phyloP scores from a whole-genome alignment of 2,888 invertebrate species.

The Steinernema scapterisci region DNA sequence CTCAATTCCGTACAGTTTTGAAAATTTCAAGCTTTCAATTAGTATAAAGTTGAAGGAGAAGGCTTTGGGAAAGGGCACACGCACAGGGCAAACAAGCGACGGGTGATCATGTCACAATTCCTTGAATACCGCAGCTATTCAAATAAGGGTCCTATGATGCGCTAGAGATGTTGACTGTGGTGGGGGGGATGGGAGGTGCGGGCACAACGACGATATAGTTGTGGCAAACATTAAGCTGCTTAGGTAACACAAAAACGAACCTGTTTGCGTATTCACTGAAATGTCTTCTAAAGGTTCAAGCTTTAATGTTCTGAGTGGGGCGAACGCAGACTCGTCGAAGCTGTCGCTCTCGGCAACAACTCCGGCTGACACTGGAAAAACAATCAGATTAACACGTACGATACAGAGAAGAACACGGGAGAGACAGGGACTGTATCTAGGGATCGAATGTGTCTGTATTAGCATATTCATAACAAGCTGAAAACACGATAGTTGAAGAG shows the following conservation, averaged over 20 bases:
- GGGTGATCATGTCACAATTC: too few species aligned
- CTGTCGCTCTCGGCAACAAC: slow-evolving; percentile 9
- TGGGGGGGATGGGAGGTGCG: too few species aligned
- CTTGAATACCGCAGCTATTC: too few species aligned
- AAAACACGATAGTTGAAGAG: background rate
- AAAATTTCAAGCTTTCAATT: too few species aligned
- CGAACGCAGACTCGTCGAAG: background rate
- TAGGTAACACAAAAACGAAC: background rate
- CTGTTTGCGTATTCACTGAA: background rate
- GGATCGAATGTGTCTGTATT: background rate
- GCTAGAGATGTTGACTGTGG: too few species aligned
- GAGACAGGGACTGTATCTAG: background rate
- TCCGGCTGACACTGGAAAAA: slow-evolving; percentile 19
- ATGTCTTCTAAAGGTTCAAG: background rate
- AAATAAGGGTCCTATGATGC: too few species aligned
- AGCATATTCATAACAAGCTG: background rate
- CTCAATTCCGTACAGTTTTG: too few species aligned
- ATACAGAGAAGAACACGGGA: background rate
- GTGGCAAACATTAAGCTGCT: background rate
- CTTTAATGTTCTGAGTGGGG: background rate
- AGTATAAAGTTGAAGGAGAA: too few species aligned
- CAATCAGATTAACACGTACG: slow-evolving; percentile 26
- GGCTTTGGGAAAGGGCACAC: too few species aligned
- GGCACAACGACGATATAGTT: too few species aligned
- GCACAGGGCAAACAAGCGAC: too few species aligned